Conservation (phyloP, 2,888 invertebrate species). For the Mystacides longicornis region DNA sequence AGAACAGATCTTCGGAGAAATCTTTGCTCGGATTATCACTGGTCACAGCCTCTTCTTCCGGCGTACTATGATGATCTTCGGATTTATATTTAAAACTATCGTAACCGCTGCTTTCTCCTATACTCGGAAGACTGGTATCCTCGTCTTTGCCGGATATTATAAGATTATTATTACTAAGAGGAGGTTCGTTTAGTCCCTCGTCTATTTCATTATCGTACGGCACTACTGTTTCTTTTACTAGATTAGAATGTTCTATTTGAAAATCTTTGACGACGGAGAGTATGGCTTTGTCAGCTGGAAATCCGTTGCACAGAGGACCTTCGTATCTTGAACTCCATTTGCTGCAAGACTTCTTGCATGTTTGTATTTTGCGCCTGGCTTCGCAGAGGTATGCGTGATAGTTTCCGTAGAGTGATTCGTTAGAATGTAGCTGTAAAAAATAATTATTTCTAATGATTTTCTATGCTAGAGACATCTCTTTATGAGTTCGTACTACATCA, state of each 20-base stretch:
- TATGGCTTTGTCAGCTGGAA: constrained; percentile 32
- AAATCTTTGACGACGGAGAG: constrained; percentile 29
- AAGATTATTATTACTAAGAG: constrained; percentile 6
- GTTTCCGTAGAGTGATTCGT: constrained; percentile 68
- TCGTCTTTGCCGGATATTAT: constrained; percentile 30
- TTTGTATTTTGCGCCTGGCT: constrained; percentile 69
- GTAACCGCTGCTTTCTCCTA: constrained; percentile 72
- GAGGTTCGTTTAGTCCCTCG: constrained; percentile 22
- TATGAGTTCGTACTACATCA: no score
- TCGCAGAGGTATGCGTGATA: constrained; percentile 83
- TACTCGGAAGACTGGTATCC: constrained; percentile 57
- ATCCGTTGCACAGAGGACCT: constrained; percentile 45
- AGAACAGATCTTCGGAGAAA: constrained; percentile 41
- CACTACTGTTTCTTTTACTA: constrained; percentile 22
- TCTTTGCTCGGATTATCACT: constrained; percentile 26
- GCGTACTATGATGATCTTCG: constrained; percentile 47
- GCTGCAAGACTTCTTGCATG: constrained; percentile 65
- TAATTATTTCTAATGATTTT: not conserved
- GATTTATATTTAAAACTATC: constrained; percentile 60
- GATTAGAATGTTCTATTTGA: constrained; percentile 28
- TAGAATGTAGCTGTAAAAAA: constrained; percentile 39
- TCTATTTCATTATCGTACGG: constrained; percentile 32
- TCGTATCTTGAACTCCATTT: constrained; percentile 78
- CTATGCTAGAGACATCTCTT: no score
- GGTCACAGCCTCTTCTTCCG: constrained; percentile 32